These are phyloP conservation scores for Sebastes diaconus DNA, from an alignment of 2,797 vertebrate genomes.

Conservation along the genomic window DNA sequence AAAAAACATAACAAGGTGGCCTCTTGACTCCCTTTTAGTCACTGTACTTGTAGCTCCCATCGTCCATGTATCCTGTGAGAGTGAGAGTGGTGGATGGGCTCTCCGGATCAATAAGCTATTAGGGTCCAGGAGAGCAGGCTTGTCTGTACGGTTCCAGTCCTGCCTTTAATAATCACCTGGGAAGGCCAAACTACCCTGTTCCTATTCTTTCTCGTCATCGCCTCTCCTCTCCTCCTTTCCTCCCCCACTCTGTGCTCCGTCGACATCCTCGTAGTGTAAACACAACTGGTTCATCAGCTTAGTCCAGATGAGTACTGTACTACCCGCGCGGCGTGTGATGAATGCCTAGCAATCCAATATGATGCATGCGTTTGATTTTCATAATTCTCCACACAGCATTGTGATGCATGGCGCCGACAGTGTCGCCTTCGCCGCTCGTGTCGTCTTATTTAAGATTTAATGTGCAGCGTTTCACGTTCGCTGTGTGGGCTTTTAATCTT, in stretches of 20 bases:
- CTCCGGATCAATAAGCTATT: slow-evolving; percentile 72
- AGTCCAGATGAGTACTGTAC: background rate
- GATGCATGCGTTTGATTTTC: background rate
- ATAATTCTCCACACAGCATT: background rate
- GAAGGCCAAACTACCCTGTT: slow-evolving; percentile 25
- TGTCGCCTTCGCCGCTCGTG: background rate
- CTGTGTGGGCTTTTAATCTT: background rate
- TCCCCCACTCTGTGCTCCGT: background rate
- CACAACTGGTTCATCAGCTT: background rate
- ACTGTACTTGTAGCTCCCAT: slow-evolving; percentile 31
- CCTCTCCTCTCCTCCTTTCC: background rate
- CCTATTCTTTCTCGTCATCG: slow-evolving; percentile 8
- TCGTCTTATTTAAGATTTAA: slow-evolving; percentile 2
- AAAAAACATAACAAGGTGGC: slow-evolving; percentile 24
- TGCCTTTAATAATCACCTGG: slow-evolving; percentile 54
- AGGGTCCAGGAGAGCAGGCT: slow-evolving; percentile 38
- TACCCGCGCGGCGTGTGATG: background rate
- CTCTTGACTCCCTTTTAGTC: slow-evolving; percentile 29
- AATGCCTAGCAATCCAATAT: background rate
- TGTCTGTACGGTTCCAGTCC: slow-evolving; percentile 30
- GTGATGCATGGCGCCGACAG: background rate
- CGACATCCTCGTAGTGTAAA: background rate
- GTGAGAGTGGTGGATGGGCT: slow-evolving; percentile 36
- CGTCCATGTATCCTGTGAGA: slow-evolving; percentile 23
- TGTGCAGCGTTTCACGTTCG: background rate